These are phyloP conservation scores for Acromyrmex heyeri DNA, from an alignment of 1,140 invertebrate genomes.

Conservation along the genomic window DNA sequence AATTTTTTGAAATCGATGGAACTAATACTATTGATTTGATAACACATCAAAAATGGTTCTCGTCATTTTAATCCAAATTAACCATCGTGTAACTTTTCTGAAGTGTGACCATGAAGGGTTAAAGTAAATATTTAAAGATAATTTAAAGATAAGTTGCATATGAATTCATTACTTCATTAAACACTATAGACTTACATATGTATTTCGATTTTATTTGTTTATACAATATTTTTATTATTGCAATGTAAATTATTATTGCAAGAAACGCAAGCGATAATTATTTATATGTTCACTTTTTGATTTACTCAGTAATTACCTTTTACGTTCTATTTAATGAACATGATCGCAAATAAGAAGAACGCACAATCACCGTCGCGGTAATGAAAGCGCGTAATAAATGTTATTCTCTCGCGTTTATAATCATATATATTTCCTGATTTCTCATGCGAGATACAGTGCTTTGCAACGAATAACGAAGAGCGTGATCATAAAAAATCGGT, in stretches of 20 bases:
- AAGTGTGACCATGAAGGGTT: no score
- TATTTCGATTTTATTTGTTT: not conserved
- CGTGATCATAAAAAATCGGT: not conserved
- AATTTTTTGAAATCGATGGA: no score
- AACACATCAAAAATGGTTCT: no score
- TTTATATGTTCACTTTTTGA: constrained; percentile 7
- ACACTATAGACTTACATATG: not conserved
- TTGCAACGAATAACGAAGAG: not conserved
- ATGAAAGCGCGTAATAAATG: constrained; percentile 2
- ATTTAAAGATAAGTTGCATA: not conserved
- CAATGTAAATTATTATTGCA: not conserved
- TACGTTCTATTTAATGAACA: constrained; percentile 42
- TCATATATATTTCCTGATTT: constrained; percentile 20
- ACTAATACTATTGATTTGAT: no score
- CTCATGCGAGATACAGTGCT: not conserved
- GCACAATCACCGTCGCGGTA: not conserved
- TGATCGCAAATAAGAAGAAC: constrained; percentile 9
- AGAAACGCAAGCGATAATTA: not conserved
- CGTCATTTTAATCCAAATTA: no score
- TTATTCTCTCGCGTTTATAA: not conserved
- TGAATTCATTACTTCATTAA: not conserved
- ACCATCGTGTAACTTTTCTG: no score
- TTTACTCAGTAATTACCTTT: constrained; percentile 20
- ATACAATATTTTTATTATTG: not conserved
- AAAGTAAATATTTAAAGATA: no score